These are phyloP conservation scores for Bombycilla garrulus DNA, from an alignment of 2,113 vertebrate species.

Conservation along the genomic window DNA sequence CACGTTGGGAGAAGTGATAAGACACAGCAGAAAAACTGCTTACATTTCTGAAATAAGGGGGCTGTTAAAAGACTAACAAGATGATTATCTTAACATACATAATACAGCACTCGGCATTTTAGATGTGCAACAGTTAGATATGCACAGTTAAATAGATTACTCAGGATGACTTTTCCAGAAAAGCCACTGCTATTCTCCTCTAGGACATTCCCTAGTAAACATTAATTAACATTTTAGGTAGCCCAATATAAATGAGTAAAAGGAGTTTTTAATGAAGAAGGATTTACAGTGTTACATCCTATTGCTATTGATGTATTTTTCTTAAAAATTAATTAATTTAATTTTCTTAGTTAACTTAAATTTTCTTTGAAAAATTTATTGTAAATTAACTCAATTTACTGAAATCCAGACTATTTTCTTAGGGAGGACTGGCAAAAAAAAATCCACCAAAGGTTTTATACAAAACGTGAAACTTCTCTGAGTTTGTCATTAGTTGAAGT, in stretches of 20 bases:
- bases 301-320: background rate
- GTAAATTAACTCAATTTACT: background rate
- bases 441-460: background rate
- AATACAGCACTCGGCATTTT: fast-evolving
- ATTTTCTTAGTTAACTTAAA: background rate
- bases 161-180: background rate
- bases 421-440: background rate
- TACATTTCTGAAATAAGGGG: background rate
- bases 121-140: background rate
- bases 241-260: background rate
- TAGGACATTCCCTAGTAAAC: background rate
- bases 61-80: background rate
- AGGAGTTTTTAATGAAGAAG: background rate
- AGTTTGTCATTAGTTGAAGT: background rate
- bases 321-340: background rate
- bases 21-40: background rate
- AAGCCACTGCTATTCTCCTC: background rate
- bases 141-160: background rate
- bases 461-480: background rate
- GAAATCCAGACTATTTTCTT: background rate
- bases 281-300: background rate
- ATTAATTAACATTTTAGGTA: background rate
- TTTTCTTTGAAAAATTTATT: background rate
- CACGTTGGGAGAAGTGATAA: background rate
- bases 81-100: background rate